phyloP scores from a whole-genome alignment of 2,113 vertebrate genomes.

The Syrmaticus mikado region DNA sequence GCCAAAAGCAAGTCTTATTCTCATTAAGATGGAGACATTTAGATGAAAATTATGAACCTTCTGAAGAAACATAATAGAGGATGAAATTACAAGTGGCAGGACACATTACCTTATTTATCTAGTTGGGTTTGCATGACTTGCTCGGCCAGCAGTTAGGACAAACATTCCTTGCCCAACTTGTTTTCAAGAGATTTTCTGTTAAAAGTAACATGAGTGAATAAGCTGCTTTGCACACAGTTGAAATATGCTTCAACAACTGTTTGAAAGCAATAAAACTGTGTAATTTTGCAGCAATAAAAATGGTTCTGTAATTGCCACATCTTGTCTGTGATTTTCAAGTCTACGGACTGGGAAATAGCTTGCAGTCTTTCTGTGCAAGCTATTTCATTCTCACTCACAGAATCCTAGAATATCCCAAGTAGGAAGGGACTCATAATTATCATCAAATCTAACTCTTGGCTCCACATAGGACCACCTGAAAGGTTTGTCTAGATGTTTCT shows the following conservation, averaged over 20 bases:
- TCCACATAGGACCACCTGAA: too few relatives aligned
- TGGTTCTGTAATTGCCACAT: conserved; percentile 44
- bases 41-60: conserved; percentile 71
- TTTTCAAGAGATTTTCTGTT: conserved; percentile 70
- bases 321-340: conserved; percentile 30
- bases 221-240: conserved; percentile 33
- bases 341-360: background rate
- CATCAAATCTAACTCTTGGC: too few relatives aligned
- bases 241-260: conserved; percentile 63
- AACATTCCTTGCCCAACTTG: conserved; percentile 27
- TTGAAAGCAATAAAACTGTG: conserved; percentile 37
- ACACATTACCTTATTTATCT: conserved; percentile 64
- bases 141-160: conserved; percentile 61
- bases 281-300: conserved; percentile 58
- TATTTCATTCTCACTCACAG: background rate
- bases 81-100: conserved; percentile 74
- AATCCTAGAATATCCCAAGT: too few relatives aligned
- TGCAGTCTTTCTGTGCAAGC: background rate
- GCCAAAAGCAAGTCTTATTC: conserved; percentile 61
- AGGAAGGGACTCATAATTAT: too few relatives aligned
- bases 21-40: conserved; percentile 23
- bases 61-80: conserved; percentile 40
- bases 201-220: conserved; percentile 68
- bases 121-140: conserved; percentile 37
- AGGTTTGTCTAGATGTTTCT: too few relatives aligned